A percentile compares a stretch with the other conserved stretches of the same genome.
These are phyloP conservation scores for Iselma pallidipennis DNA, from an alignment of 2,888 invertebrate genomes.

Conservation along the genomic window DNA sequence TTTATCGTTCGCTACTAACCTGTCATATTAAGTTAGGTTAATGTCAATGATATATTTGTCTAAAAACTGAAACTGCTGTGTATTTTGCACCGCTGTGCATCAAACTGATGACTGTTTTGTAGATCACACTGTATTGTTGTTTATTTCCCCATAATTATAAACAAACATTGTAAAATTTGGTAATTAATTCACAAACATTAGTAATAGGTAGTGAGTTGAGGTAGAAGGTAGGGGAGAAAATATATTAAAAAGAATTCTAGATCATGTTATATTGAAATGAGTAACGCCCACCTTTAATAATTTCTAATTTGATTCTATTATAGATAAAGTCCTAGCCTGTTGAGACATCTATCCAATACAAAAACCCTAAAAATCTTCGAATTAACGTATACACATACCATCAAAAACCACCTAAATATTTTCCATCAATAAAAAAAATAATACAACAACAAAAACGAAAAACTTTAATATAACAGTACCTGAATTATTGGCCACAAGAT, in stretches of 20 bases:
- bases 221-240: not conserved
- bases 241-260: not conserved
- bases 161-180: too few relatives aligned
- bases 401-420: not conserved
- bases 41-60: too few relatives aligned
- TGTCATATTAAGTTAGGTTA: too few relatives aligned
- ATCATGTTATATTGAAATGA: constrained; percentile 19
- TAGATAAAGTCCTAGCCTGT: constrained; percentile 12
- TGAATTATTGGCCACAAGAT: constrained; percentile 1
- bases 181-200: not conserved
- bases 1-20: too few relatives aligned
- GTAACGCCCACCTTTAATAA: constrained; percentile 27
- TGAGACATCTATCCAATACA: not conserved
- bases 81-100: too few relatives aligned
- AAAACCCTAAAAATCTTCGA: not conserved
- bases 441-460: not conserved
- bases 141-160: too few relatives aligned
- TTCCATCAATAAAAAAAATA: not conserved
- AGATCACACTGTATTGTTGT: too few relatives aligned
- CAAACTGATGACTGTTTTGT: too few relatives aligned
- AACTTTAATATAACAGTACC: not conserved
- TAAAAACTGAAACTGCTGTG: too few relatives aligned
- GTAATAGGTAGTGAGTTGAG: not conserved
- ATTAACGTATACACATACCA: not conserved
- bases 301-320: constrained; percentile 25